phyloP scores from a whole-genome alignment of 2,113 vertebrate genomes.

The Phalacrocorax brasilianus region DNA sequence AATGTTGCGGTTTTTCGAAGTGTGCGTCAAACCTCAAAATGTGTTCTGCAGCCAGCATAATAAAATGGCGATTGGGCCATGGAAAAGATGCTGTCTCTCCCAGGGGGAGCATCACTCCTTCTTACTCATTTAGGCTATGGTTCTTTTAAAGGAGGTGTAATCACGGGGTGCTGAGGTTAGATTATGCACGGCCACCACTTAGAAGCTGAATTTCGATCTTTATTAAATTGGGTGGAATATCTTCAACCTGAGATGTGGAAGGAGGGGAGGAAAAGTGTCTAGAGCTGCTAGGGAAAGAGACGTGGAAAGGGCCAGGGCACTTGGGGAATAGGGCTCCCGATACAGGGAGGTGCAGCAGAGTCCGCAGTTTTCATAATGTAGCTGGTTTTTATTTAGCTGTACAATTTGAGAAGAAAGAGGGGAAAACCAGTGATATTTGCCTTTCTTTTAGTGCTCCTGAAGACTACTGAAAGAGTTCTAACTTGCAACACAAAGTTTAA shows the following conservation, averaged over 20 bases:
- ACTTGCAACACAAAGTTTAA: background rate
- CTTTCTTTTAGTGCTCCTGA: background rate
- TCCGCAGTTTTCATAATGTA: background rate
- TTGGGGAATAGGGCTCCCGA: background rate
- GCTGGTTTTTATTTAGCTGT: background rate
- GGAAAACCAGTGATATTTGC: background rate
- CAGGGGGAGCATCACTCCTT: background rate
- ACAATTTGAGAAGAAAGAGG: background rate
- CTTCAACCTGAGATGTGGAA: background rate
- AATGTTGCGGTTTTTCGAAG: background rate
- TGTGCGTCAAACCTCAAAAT: background rate
- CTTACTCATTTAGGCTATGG: background rate
- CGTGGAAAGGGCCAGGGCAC: background rate
- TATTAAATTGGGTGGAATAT: background rate
- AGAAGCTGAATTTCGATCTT: background rate
- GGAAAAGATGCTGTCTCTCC: background rate
- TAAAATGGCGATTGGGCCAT: background rate
- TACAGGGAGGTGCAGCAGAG: background rate
- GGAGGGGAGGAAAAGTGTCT: background rate
- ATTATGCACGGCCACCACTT: background rate
- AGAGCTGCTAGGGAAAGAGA: background rate
- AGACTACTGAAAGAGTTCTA: background rate
- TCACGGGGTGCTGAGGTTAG: background rate
- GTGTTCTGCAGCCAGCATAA: background rate
- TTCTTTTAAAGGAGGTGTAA: background rate